Percentiles rank a stretch among this genome's conserved stretches.
phyloP scores from a whole-genome alignment of 2,113 vertebrate species.

The Chunga burmeisteri region DNA sequence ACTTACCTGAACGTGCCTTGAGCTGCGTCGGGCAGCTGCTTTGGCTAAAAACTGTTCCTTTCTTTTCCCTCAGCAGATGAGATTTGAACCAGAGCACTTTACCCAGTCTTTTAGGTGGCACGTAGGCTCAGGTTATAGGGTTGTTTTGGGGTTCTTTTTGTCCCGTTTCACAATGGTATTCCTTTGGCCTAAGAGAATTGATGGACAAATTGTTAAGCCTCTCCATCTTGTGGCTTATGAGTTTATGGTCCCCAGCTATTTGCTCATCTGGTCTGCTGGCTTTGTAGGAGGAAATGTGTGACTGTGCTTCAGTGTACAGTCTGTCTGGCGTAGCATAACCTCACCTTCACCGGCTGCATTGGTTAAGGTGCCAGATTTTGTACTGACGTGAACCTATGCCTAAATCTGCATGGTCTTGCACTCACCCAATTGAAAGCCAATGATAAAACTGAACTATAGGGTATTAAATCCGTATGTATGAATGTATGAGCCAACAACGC shows the following conservation, averaged over 20 bases:
- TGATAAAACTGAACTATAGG: neutral
- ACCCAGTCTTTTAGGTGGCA: neutral
- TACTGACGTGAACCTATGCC: neutral
- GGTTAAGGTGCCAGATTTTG: neutral
- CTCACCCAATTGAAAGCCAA: neutral
- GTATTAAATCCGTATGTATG: neutral
- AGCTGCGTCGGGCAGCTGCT: neutral
- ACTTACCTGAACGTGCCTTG: neutral
- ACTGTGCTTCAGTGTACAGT: neutral
- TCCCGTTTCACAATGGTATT: neutral
- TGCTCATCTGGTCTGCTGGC: neutral
- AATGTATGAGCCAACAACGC: neutral
- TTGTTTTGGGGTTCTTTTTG: rapidly evolving
- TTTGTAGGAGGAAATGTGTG: neutral
- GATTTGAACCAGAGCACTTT: neutral
- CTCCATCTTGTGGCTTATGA: neutral
- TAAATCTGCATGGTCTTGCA: neutral
- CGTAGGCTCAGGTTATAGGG: neutral
- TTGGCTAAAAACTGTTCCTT: neutral
- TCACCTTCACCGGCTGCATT: neutral
- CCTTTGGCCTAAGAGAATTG: neutral
- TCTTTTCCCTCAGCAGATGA: neutral
- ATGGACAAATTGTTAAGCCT: neutral
- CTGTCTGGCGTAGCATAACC: neutral
- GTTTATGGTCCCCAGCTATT: neutral